phyloP scores from a whole-genome alignment of 2,888 invertebrate species.

The Spisula subtruncata region DNA sequence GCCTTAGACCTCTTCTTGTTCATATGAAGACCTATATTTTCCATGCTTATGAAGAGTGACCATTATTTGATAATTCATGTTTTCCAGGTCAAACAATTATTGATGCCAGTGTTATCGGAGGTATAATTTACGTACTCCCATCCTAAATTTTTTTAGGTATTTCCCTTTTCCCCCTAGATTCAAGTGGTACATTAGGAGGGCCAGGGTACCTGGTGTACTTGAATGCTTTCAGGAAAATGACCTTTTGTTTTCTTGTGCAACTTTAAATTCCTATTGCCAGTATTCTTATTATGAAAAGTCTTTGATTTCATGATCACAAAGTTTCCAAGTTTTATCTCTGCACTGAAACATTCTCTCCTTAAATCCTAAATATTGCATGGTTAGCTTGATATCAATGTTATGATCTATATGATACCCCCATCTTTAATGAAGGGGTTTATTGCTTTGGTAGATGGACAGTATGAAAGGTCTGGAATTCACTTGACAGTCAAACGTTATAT shows the following conservation, averaged over 20 bases:
- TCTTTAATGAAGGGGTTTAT: too few relatives aligned
- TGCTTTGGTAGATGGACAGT: too few relatives aligned
- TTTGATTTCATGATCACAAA: background rate
- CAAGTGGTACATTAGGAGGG: background rate
- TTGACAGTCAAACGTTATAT: too few relatives aligned
- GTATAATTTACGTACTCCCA: slow-evolving; percentile 19
- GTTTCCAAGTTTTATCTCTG: background rate
- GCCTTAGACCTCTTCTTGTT: too few relatives aligned
- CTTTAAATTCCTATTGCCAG: too few relatives aligned
- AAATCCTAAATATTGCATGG: background rate
- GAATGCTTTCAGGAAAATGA: background rate
- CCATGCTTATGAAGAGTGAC: too few relatives aligned
- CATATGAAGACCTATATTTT: too few relatives aligned
- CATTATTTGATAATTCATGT: background rate
- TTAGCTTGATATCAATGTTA: background rate
- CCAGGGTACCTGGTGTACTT: background rate
- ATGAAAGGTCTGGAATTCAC: too few relatives aligned
- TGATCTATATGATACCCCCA: too few relatives aligned
- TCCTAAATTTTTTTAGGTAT: background rate
- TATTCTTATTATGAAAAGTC: background rate
- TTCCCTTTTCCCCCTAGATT: background rate
- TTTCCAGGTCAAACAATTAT: slow-evolving; percentile 22
- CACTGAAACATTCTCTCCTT: background rate
- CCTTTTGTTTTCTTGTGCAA: too few relatives aligned
- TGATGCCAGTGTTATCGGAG: slow-evolving; percentile 8